Conservation (phyloP, 2,113 vertebrate genomes). For the Entelurus aequoreus region DNA sequence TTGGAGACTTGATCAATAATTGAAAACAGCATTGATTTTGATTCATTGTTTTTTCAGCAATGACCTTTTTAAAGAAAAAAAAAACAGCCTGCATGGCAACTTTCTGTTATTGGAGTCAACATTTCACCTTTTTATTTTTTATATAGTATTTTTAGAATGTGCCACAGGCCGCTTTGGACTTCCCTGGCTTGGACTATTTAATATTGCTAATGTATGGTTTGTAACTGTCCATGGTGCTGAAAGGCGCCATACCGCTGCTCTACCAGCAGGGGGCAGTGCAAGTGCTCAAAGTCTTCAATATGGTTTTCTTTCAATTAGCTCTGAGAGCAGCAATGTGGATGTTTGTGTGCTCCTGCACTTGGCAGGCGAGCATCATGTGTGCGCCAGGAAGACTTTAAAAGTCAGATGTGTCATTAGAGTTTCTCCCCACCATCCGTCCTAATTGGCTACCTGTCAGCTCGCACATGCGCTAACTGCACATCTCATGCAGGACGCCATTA, state of each 20-base stretch:
- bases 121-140: too few species aligned
- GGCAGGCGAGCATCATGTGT: background rate
- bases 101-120: too few species aligned
- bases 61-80: too few species aligned
- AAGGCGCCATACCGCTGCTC: background rate
- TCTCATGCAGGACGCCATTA: conserved; percentile 48
- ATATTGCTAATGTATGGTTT: too few species aligned
- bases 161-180: background rate
- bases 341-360: background rate
- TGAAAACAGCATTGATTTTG: too few species aligned
- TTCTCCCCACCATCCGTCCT: conserved; percentile 40
- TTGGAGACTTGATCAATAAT: too few species aligned
- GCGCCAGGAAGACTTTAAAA: background rate
- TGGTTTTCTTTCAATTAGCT: background rate
- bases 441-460: conserved; percentile 60
- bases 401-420: conserved; percentile 44
- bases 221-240: conserved; percentile 43
- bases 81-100: too few species aligned
- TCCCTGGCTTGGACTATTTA: too few species aligned
- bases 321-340: background rate
- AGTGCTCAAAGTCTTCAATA: background rate
- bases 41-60: too few species aligned
- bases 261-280: conserved; percentile 19
- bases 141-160: background rate
- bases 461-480: conserved; percentile 36